Evolutionary conservation across 2,888 invertebrate species (phyloP).

Genomic region (Noctua comes): DNA sequence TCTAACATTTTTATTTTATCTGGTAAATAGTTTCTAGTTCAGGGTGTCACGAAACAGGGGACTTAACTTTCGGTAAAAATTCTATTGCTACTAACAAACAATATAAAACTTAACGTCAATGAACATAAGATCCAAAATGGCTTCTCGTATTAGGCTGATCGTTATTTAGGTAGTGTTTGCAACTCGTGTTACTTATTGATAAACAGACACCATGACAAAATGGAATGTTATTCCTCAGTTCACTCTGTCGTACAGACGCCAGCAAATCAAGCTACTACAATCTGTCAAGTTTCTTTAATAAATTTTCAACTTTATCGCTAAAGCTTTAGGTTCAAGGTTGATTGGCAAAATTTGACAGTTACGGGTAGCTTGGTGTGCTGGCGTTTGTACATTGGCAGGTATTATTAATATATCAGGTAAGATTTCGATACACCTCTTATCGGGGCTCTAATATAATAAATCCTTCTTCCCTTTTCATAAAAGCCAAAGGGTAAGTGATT

Average conservation of each 20-base stretch:
- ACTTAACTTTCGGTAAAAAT: constrained; percentile 49
- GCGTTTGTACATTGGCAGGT: constrained; percentile 24
- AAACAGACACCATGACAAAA: constrained; percentile 46
- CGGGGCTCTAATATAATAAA: constrained; percentile 48
- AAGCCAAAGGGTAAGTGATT: constrained; percentile 63
- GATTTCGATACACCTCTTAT: constrained; percentile 34
- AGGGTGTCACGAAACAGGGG: constrained; percentile 52
- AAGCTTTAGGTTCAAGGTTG: no score
- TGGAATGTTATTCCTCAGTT: constrained; percentile 58
- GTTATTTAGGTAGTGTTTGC: constrained; percentile 64
- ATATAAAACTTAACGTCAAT: constrained; percentile 67
- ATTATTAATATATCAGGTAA: constrained; percentile 59
- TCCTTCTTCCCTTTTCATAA: constrained; percentile 61
- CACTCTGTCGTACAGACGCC: constrained; percentile 37
- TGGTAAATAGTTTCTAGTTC: constrained; percentile 63
- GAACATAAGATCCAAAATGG: constrained; percentile 61
- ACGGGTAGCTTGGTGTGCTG: no score
- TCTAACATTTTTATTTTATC: constrained; percentile 61
- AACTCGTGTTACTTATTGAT: constrained; percentile 39
- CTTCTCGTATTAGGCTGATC: constrained; percentile 63
- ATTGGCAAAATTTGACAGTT: no score
- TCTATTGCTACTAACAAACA: constrained; percentile 61
- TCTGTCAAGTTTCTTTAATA: no score
- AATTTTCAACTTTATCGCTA: no score
- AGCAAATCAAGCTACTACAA: no score